Evolutionary conservation across 2,797 vertebrate genomes (phyloP), one percentile per base, ranked within the genome.

Genomic region (Gymnothorax reevesii): DNA sequence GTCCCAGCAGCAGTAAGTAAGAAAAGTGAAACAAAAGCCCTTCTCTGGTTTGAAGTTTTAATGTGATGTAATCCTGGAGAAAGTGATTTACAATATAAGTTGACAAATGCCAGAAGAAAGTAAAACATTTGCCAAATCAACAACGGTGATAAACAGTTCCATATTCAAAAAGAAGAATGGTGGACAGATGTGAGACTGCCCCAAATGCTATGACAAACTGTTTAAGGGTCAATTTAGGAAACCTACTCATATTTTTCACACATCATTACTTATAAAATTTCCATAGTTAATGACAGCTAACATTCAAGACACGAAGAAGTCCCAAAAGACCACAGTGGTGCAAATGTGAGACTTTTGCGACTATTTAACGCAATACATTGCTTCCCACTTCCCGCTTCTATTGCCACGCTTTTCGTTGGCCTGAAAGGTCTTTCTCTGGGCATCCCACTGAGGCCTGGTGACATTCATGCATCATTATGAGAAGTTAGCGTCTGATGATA

Each of bases 391-490:
- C 71, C 83, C 73, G 20, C 33, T 42, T 60, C 54, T 64, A 87
- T 82, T 86, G 66, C 22, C 7, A 84, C 49, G 71, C 77, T 55
- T 69, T 75, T 66, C 60, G 87, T 85, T 87, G 90, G 89, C 92
- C 91, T 91, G 87, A 91, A 87, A 94, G 90, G 92, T 92, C 91
- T 88, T 82, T 79, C 83, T 27, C 1, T 42, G 88, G 55, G 82
- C 66, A 77, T 92, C 94, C 94, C 90, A 90, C 92, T 87, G 89
- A 86, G 93, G 85, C 79, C 59, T 57, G 77, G 84, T 64, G 87
- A 69, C 87, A 71, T 92, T 90, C 91, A 95, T 96, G 92, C 90
- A 95, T 96, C 94, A 95, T 91, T 87, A 89, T 94, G 94, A 94
- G 91, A 91, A 89, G 89, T 92, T 89, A 92, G 89, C 89, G 75